Base-by-base conservation (phyloP, 2,113 vertebrate species). In the Monopterus albus region DNA sequence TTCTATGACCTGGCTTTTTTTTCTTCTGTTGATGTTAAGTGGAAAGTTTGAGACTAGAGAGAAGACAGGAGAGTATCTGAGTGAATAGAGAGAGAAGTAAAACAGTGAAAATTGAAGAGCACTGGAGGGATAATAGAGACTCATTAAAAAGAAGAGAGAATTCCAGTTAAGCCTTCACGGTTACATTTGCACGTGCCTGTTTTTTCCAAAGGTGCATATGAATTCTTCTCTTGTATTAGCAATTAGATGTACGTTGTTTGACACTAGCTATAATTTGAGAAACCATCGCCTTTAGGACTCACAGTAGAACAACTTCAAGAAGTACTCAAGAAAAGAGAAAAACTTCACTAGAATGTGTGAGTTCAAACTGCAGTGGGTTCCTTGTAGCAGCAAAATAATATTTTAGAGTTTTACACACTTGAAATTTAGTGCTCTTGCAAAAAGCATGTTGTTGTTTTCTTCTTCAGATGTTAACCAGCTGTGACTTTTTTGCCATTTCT, bases 401-500 rank as follows among this genome's bases (percentile, higher is more conserved):
- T 67, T 79, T 59, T 62, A 25, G 28, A 42, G 28, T 46, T 69
- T 62, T 73, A 14, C 29, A 23, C 49, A 56, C 17, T 57, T 42
- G 2, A 69, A 72, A 63, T 43, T 12, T 28, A 66, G 29, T 4
- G 4, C 0, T 63, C 20, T 47, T 57, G 59, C 52, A 75, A 39
- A 60, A 58, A 79, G 59, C 45, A 2, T 70, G 63, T 67, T 66
- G 20, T 59, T 66, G 28, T 65, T 69, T 76, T 55, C 55, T 63
- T 49, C 46, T 71, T 81, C 45, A 63, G 63, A 72, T 23, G 46
- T 75, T 75, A 81, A 78, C 45, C 60, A 63, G 33, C 65, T 69
- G 43, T 69, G 74, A 82, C 31, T 18, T 45, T 73, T 85, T 78
- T 58, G 68, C 51, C 55, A 59, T 82, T 86, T 86, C 67, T 82